Conservation (phyloP, 2,888 invertebrate species). For the Ophion ellenae region DNA sequence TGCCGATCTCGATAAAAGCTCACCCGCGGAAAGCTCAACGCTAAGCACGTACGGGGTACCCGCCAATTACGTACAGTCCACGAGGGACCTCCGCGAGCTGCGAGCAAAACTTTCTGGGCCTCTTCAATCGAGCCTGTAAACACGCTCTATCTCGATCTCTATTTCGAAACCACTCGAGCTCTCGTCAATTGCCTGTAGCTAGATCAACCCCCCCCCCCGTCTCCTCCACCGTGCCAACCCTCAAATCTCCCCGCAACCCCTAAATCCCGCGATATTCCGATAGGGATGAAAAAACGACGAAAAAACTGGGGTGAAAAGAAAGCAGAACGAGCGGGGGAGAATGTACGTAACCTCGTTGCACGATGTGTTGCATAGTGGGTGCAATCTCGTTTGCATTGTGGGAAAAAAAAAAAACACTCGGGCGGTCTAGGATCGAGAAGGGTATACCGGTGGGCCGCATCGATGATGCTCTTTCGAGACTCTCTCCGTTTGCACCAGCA, state of each 20-base stretch:
- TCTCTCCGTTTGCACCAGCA: conserved; percentile 35
- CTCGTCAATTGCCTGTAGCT: conserved; percentile 38
- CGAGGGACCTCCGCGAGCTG: conserved; percentile 28
- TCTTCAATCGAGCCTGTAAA: conserved; percentile 64
- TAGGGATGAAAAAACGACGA: conserved; percentile 13
- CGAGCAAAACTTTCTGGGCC: conserved; percentile 56
- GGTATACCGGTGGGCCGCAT: conserved; percentile 21
- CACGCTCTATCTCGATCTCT: conserved; percentile 62
- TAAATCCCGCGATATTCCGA: conserved; percentile 27
- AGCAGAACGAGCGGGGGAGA: conserved; percentile 29
- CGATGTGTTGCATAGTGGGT: conserved; percentile 20
- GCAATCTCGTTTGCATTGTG: conserved; percentile 37
- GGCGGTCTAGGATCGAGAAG: conserved; percentile 38
- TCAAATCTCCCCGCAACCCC: background rate
- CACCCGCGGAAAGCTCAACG: conserved; percentile 46
- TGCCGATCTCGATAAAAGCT: conserved; percentile 26
- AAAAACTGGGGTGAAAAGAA: conserved; percentile 26
- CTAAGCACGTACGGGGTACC: conserved; percentile 65
- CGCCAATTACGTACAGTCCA: conserved; percentile 61
- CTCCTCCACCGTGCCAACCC: background rate
- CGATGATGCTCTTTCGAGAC: conserved; percentile 46
- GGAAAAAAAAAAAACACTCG: background rate
- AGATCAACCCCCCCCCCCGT: conserved; percentile 8
- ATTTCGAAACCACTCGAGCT: conserved; percentile 50
- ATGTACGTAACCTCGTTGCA: background rate